phyloP scores from a whole-genome alignment of 2,797 vertebrate species.

The Phrynocephalus guinanensis region DNA sequence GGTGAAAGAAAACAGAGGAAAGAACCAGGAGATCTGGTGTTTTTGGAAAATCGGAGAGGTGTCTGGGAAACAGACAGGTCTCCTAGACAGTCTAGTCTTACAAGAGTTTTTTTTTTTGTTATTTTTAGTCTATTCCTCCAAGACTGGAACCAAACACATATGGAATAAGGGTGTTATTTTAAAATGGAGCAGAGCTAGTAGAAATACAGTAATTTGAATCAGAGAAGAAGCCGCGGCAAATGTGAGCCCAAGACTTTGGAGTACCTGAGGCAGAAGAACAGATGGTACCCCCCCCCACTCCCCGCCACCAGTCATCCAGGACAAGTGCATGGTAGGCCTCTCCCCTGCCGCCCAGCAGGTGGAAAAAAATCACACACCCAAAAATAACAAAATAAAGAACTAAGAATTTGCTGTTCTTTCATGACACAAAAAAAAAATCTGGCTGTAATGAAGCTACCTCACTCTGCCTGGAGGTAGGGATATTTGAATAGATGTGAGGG shows the following conservation, averaged over 20 bases:
- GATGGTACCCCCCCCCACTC: not conserved
- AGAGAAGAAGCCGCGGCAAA: no score
- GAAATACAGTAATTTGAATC: not conserved
- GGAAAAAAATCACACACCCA: no score
- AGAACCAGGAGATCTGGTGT: not conserved
- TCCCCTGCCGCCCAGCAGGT: not conserved
- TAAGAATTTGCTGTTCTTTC: no score
- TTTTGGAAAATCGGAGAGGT: not conserved
- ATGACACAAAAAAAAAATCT: not conserved
- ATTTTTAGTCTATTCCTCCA: no score
- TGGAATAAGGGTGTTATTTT: not conserved
- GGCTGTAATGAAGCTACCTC: not conserved
- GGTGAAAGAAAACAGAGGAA: not conserved
- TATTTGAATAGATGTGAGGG: not conserved
- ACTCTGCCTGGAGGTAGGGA: not conserved
- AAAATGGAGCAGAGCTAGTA: not conserved
- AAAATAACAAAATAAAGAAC: not conserved
- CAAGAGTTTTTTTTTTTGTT: not conserved
- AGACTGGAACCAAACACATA: not conserved
- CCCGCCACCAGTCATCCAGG: not conserved
- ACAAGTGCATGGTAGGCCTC: not conserved
- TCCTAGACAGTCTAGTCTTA: not conserved
- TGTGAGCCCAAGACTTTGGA: not conserved
- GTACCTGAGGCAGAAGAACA: not conserved
- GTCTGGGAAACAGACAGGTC: not conserved